Percentiles rank a stretch among this genome's conserved stretches.
Evolutionary conservation across 1,140 invertebrate genomes (phyloP).

Genomic region (Samia ricini): DNA sequence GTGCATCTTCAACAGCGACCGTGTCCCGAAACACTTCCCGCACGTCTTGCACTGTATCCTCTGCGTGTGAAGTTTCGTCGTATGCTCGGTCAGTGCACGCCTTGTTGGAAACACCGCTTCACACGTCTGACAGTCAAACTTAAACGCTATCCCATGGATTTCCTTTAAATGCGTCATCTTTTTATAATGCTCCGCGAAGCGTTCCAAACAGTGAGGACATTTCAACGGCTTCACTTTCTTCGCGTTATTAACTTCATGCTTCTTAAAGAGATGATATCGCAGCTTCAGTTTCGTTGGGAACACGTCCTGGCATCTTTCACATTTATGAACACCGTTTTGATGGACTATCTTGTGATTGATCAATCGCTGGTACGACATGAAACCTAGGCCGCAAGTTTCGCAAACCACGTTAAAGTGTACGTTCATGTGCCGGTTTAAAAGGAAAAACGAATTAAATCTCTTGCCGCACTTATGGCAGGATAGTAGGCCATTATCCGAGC

Average conservation of each 20-base stretch:
- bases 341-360: conserved; percentile 65
- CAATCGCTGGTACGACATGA: conserved; percentile 64
- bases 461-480: conserved; percentile 61
- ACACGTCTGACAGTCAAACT: conserved; percentile 58
- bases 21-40: conserved; percentile 76
- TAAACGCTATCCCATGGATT: conserved; percentile 60
- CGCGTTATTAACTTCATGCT: conserved; percentile 51
- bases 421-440: conserved; percentile 68
- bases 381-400: conserved; percentile 69
- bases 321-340: conserved; percentile 55
- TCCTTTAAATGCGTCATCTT: conserved; percentile 69
- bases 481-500: conserved; percentile 43
- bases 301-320: conserved; percentile 57
- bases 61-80: conserved; percentile 75
- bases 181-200: conserved; percentile 63
- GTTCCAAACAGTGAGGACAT: conserved; percentile 65
- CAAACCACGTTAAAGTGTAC: conserved; percentile 66
- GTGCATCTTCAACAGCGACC: conserved; percentile 83
- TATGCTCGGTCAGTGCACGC: conserved; percentile 64
- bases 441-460: conserved; percentile 62
- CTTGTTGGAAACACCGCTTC: conserved; percentile 51
- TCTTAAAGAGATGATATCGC: conserved; percentile 59
- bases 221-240: conserved; percentile 62
- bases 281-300: conserved; percentile 63
- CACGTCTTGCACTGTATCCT: conserved; percentile 78